Percentiles rank a stretch among this genome's conserved stretches.
These are phyloP conservation scores for Rhabdornis inornatus DNA, from an alignment of 2,113 vertebrate species.

Conservation along the genomic window DNA sequence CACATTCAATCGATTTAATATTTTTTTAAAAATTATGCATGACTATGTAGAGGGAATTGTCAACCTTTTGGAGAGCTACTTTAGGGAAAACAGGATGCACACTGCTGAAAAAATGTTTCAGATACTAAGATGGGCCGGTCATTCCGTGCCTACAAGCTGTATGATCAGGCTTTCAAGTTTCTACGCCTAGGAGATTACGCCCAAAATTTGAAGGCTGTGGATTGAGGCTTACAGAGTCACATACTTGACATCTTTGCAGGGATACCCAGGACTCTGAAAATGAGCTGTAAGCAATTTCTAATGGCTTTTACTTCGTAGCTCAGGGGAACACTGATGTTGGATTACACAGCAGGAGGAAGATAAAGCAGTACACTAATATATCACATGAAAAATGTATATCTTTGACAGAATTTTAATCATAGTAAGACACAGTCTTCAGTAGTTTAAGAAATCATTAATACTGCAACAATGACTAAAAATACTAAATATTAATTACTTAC, in stretches of 20 bases:
- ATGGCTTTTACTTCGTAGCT: background rate
- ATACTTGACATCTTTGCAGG: background rate
- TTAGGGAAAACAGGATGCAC: background rate
- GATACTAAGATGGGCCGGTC: background rate
- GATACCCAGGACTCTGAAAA: background rate
- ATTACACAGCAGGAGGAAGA: background rate
- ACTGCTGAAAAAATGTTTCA: background rate
- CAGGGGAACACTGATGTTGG: background rate
- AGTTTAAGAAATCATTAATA: background rate
- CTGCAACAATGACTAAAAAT: background rate
- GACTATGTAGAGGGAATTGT: background rate
- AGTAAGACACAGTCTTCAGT: background rate
- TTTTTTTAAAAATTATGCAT: background rate
- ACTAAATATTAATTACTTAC: background rate
- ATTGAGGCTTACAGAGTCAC: background rate
- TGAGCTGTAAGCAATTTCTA: background rate
- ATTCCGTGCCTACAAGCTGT: background rate
- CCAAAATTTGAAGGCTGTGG: background rate
- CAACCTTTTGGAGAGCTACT: background rate
- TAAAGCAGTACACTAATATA: background rate
- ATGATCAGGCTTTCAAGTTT: background rate
- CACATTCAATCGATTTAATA: background rate
- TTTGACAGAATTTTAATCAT: background rate
- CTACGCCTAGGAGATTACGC: background rate
- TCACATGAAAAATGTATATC: background rate